Evolutionary conservation across 2,888 invertebrate species (phyloP).

Genomic region (Helleia helle): DNA sequence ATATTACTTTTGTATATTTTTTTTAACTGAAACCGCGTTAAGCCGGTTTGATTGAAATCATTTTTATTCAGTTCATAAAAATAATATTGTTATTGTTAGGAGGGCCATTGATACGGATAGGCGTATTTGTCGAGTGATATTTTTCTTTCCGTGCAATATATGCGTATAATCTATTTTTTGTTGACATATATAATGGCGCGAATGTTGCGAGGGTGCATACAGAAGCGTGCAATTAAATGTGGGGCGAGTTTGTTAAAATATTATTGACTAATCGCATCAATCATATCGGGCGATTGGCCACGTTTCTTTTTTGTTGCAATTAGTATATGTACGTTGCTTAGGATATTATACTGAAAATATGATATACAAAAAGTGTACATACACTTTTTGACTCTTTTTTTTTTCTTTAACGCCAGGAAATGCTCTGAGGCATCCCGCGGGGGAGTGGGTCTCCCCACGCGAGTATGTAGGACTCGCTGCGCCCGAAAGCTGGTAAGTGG

Average conservation of each 20-base stretch:
- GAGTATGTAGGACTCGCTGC: no score
- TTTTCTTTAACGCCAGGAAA: no score
- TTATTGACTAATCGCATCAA: constrained; percentile 1
- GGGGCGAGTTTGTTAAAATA: constrained; percentile 12
- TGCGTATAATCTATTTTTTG: constrained; percentile 42
- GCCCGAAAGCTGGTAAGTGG: no score
- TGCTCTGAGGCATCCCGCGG: no score
- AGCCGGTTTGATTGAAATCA: constrained; percentile 61
- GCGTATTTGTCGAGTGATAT: constrained; percentile 45
- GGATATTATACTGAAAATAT: no score
- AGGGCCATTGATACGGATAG: constrained; percentile 38
- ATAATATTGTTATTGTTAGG: constrained; percentile 57
- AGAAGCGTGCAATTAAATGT: constrained; percentile 16
- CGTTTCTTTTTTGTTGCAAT: no score
- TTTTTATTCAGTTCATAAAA: constrained; percentile 55
- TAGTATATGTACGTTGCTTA: no score
- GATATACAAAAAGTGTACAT: no score
- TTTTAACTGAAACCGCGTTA: constrained; percentile 32
- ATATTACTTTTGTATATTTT: constrained; percentile 33
- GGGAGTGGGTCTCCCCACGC: no score
- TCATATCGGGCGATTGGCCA: constrained; percentile 7
- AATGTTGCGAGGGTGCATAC: constrained; percentile 33
- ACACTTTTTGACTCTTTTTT: no score
- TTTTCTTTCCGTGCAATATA: constrained; percentile 39
- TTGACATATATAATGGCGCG: constrained; percentile 57